Base-by-base conservation (phyloP, 2,113 vertebrate species). In the Rhegmatorhina hoffmannsi region DNA sequence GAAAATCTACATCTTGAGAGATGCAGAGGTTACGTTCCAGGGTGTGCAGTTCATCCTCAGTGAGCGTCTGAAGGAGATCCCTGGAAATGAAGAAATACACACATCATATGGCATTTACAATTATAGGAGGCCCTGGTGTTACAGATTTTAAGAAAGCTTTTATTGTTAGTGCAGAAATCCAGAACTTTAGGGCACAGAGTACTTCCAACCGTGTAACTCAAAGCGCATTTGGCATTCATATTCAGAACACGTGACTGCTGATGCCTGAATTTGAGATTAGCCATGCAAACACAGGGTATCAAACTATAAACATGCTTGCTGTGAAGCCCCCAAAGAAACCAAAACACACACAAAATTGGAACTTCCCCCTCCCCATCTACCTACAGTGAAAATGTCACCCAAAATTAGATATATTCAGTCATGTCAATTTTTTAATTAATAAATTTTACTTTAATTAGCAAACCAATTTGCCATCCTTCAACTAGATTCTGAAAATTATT, bases 21-120 rank as follows among this genome's bases (percentile, higher is more conserved):
- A 99, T 98, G 58, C 99, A 99, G 76, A 99, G 98, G 97, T 98
- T 99, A 38, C 98, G 97, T 88, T 99, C 99, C 95, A 99, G 97
- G 0, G 95, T 98, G 40, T 98, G 97, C 73, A 99, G 95, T 79
- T 99, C 99, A 66, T 99, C 99, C 52, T 99, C 98, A 0, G 98
- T 98, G 91, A 99, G 96, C 0, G 99, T 99, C 97, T 99, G 99
- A 84, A 99, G 98, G 62, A 99, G 97, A 87, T 99, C 99, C 98
- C 99, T 99, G 77, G 25, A 92, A 90, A 72, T 7, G 11, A 62
- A 89, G 19, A 59, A 81, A 87, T 17, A 76, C 9, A 62, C 47
- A 52, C 17, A 46, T 28, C 38, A 40, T 14, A 64, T 72, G 8
- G 33, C 43, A 68, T 64, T 74, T 72, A 47, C n/a, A 78, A 53